These are phyloP conservation scores for Mastigias papua DNA, from an alignment of 30 jellyfish, hydroid and myxozoan species.

Conservation along the genomic window DNA sequence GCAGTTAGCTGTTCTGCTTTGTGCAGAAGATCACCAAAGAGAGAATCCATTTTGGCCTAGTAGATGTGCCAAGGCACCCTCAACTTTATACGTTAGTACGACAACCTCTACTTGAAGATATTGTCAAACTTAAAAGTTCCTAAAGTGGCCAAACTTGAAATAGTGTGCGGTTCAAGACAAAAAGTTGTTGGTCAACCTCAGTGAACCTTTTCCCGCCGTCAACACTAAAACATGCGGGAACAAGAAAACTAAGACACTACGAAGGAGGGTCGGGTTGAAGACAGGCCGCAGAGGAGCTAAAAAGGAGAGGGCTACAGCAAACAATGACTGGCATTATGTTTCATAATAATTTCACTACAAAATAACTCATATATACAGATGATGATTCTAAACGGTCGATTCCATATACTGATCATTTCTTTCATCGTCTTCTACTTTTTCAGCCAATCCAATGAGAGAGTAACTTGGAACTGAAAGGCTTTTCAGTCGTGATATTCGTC, in stretches of 20 bases:
- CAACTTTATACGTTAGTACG: too few relatives aligned
- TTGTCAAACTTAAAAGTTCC: too few relatives aligned
- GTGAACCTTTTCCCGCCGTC: neutral
- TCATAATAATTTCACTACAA: too few relatives aligned
- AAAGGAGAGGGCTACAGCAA: neutral
- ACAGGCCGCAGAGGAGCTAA: neutral
- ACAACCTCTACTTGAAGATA: too few relatives aligned
- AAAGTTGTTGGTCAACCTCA: too few relatives aligned
- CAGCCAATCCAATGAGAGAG: constrained; percentile 44
- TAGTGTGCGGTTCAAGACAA: too few relatives aligned
- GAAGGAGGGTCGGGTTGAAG: neutral
- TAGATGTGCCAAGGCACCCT: too few relatives aligned
- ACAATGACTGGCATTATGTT: too few relatives aligned
- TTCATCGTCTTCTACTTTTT: constrained; percentile 24
- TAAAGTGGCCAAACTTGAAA: too few relatives aligned
- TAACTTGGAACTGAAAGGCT: constrained; percentile 58
- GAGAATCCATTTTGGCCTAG: constrained; percentile 52
- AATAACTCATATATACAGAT: too few relatives aligned
- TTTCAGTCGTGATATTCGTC: constrained; percentile 48
- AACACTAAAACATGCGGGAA: neutral
- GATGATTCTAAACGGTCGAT: neutral
- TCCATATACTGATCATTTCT: neutral
- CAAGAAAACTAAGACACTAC: neutral
- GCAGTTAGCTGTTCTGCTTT: constrained; percentile 99
- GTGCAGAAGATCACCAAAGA: constrained; percentile 87